Conservation (phyloP, 2,888 invertebrate species). For the Perizoma affinitatum region DNA sequence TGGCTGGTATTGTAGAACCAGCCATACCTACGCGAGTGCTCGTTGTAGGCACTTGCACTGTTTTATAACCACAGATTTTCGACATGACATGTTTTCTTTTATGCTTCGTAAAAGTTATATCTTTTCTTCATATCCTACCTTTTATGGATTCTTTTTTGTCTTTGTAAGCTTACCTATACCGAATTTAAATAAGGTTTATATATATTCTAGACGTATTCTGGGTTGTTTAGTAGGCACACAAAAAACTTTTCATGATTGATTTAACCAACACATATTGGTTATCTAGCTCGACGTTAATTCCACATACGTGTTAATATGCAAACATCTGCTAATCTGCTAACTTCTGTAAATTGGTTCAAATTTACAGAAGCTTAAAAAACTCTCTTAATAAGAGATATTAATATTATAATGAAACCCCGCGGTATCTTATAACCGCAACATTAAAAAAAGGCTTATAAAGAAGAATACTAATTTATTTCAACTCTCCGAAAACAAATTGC, state of each 20-base stretch:
- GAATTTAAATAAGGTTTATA: slow-evolving; percentile 22
- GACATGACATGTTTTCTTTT: slow-evolving; percentile 68
- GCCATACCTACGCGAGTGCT: slow-evolving; percentile 46
- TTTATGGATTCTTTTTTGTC: slow-evolving; percentile 45
- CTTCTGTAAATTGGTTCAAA: no score
- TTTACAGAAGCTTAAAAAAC: no score
- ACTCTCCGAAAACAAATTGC: slow-evolving; percentile 44
- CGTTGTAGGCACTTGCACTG: slow-evolving; percentile 46
- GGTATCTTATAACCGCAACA: slow-evolving; percentile 7
- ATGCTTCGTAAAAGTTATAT: slow-evolving; percentile 72
- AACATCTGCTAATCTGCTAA: no score
- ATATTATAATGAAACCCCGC: background rate
- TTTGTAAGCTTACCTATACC: slow-evolving; percentile 46
- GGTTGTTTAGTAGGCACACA: slow-evolving; percentile 1
- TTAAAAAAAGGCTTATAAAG: slow-evolving; percentile 14
- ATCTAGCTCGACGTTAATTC: no score
- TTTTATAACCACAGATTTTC: slow-evolving; percentile 71
- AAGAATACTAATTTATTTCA: slow-evolving; percentile 29
- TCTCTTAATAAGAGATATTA: no score
- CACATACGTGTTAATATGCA: no score
- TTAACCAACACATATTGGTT: no score
- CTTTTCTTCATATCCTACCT: slow-evolving; percentile 48
- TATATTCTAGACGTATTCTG: slow-evolving; percentile 4
- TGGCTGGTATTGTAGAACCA: slow-evolving; percentile 28
- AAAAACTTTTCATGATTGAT: background rate